Evolutionary conservation across 2,113 vertebrate genomes (phyloP).

Genomic region (Hassar affinis): DNA sequence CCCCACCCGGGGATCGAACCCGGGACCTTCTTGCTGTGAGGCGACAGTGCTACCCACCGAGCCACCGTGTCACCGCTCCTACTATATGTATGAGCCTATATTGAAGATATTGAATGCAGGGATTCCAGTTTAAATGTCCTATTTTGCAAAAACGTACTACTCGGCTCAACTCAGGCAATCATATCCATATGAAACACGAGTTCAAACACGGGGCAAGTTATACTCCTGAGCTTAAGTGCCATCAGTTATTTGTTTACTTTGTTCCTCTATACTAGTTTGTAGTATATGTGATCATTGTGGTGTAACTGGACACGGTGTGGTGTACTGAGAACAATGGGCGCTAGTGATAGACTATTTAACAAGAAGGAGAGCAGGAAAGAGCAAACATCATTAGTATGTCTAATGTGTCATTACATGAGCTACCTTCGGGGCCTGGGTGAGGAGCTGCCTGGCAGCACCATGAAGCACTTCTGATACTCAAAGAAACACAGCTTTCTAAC

Average conservation of each 20-base stretch:
- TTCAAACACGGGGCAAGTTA: not conserved
- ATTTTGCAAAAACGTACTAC: not conserved
- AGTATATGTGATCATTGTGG: constrained; percentile 3
- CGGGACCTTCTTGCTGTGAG: too few species aligned
- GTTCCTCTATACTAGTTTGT: constrained; percentile 3
- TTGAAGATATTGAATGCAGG: not conserved
- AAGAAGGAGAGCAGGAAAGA: constrained; percentile 7
- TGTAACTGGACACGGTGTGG: constrained; percentile 10
- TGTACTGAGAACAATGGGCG: not conserved
- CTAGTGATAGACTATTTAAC: constrained; percentile 24
- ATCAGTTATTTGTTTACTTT: not conserved
- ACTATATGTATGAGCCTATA: too few species aligned
- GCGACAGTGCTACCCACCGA: too few species aligned
- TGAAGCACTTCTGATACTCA: constrained; percentile 61
- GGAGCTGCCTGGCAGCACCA: constrained; percentile 75
- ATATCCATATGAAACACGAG: not conserved
- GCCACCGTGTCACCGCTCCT: too few species aligned
- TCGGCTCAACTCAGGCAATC: not conserved
- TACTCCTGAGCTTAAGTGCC: not conserved
- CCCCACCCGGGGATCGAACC: too few species aligned
- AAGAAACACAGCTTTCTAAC: constrained; percentile 33
- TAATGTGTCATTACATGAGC: constrained; percentile 71
- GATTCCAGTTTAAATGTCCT: not conserved
- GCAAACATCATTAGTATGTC: constrained; percentile 79
- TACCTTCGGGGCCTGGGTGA: constrained; percentile 77